Base-by-base conservation (phyloP, 2,113 vertebrate species). In the Chiloscyllium plagiosum region DNA sequence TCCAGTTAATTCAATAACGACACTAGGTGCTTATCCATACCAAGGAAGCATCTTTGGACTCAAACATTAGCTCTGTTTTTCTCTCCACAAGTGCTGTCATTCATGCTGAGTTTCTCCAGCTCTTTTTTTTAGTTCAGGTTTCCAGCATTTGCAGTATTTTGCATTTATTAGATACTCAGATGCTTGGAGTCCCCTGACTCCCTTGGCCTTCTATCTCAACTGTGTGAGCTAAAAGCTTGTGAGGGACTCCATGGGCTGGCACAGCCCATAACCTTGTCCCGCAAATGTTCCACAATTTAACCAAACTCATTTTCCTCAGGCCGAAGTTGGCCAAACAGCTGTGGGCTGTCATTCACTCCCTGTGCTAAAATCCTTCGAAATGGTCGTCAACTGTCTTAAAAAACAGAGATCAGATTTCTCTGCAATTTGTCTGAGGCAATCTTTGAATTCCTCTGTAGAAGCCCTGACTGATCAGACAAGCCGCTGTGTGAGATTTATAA, bases 401-500 rank as follows among this genome's bases (percentile, higher is more conserved):
- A 29, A 6, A 4, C 15, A 3, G 13, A 26, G 12, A 90, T 90
- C 26, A 29, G 4, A 37, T 94, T 94, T 94, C 66, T 95, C 68
- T 72, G 65, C 37, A 72, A 3, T 95, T n/a, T 66, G 80, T 22
- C 80, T 83, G 89, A 20, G 89, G 17, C 85, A 87, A 52, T 87
- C 42, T 66, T 95, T 95, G 37, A 26, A 72, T 95, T 95, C 24
- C 37, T 4, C 5, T 33, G 68, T 12, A 47, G 65, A 47, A 72
- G 69, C 22, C 37, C 3, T 22, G 1, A 42, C 65, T 4, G n/a
- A 69, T 37, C 66, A 42, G 66, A 17, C 22, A 10, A 95, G 68
- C 24, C 72, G 68, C 68, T 52, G 47, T 70, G 22, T 52, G 70
- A 95, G 94, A 70, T 95, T 93, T 70, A 56, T 95, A 92, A 66